A percentile compares a stretch with the other conserved stretches of the same genome.
phyloP scores from a whole-genome alignment of 37 sponge, comb jelly and placozoan genomes.

The Oopsacas minuta region DNA sequence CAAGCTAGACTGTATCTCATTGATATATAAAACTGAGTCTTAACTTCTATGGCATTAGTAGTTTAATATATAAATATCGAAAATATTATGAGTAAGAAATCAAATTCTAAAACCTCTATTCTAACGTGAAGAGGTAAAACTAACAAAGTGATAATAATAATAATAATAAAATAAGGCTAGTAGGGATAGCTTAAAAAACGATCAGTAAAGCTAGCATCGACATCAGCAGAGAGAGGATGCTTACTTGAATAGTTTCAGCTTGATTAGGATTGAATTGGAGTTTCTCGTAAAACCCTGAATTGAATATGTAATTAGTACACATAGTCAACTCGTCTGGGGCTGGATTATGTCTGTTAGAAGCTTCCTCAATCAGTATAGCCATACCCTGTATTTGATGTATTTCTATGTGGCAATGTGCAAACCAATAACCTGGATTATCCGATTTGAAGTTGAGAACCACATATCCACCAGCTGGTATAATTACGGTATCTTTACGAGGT shows the following conservation, averaged over 20 bases:
- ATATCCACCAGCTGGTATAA: constrained; percentile 75
- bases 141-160: not conserved
- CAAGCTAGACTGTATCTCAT: too few relatives aligned
- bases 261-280: not conserved
- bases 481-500: constrained; percentile 60
- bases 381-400: constrained; percentile 62
- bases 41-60: too few relatives aligned
- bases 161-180: not conserved
- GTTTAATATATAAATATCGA: too few relatives aligned
- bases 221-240: not conserved
- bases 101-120: too few relatives aligned
- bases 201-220: not conserved
- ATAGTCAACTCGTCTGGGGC: constrained; percentile 14
- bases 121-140: not conserved
- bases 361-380: constrained; percentile 49
- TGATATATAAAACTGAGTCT: too few relatives aligned
- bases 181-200: not conserved
- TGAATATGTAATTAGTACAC: constrained; percentile 23
- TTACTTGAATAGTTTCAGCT: not conserved
- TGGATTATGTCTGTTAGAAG: constrained; percentile 20
- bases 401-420: constrained; percentile 82
- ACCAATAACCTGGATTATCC: constrained; percentile 85
- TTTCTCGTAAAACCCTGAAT: not conserved
- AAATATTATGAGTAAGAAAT: too few relatives aligned
- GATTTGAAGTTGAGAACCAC: constrained; percentile 51